Evolutionary conservation across 2,888 invertebrate species (phyloP), one percentile per base, ranked within the genome.

Genomic region (Scrobipalpa costella): DNA sequence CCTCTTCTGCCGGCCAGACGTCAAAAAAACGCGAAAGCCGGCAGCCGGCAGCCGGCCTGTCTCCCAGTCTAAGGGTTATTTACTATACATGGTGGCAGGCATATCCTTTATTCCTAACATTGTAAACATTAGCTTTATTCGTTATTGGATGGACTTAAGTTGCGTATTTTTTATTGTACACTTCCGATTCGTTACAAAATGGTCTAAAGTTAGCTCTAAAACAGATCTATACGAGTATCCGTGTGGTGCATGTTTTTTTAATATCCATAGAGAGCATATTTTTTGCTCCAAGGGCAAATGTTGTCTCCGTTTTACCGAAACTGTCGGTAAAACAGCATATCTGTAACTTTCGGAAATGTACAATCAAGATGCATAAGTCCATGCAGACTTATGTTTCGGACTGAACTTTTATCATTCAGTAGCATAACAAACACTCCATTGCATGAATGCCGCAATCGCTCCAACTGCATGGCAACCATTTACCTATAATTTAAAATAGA

Each of bases 391-490:
- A n/a, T n/a, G n/a, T n/a, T n/a, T n/a, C n/a, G n/a, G n/a, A n/a
- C n/a, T n/a, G n/a, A n/a, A n/a, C n/a, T n/a, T n/a, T n/a, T n/a
- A n/a, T n/a, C n/a, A n/a, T n/a, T n/a, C n/a, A n/a, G n/a, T n/a
- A n/a, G n/a, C n/a, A n/a, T n/a, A n/a, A 38, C 38, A 7, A 9
- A 7, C n/a, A 7, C 40, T 40, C 13, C 40, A 13, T 19, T 19
- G 50, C 50, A 50, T 50, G 50, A 21, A 21, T 19, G 50, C 50
- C 50, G 11, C 9, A 50, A 47, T 17, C 17, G 47, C 17, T 17
- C 17, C 1, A 52, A 55, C 5, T 27, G 55, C 55, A 55, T 55
- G 55, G 55, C 55, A 55, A 2, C 21, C 52, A 27, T 13, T 27
- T 52, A 52, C 8, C 9, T 13, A 8, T 27, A 19, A 27, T 0